Percentiles rank a stretch among this genome's conserved stretches.
These are phyloP conservation scores for Danio aesculapii DNA, from an alignment of 2,797 vertebrate species.

Conservation along the genomic window DNA sequence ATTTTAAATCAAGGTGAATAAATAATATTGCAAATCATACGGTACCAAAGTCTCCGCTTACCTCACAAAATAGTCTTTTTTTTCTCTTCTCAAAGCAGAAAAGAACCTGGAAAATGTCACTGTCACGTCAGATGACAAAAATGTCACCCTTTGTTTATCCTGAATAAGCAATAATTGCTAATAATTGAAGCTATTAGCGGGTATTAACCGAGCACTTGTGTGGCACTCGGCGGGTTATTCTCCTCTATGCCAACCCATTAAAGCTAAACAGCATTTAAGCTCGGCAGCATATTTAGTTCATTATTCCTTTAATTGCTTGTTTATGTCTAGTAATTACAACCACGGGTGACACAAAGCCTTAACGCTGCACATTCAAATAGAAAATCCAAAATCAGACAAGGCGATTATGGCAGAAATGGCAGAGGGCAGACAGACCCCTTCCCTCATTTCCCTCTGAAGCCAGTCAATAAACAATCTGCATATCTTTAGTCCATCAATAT, in stretches of 20 bases:
- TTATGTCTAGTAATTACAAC: slow-evolving; percentile 68
- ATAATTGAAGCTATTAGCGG: slow-evolving; percentile 72
- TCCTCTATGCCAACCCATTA: slow-evolving; percentile 65
- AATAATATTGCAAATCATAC: neutral
- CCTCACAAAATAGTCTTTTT: slow-evolving; percentile 40
- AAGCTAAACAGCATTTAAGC: slow-evolving; percentile 67
- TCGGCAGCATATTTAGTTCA: slow-evolving; percentile 63
- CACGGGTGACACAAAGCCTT: slow-evolving; percentile 57
- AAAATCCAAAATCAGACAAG: slow-evolving; percentile 71
- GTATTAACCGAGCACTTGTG: slow-evolving; percentile 73
- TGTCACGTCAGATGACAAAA: slow-evolving; percentile 70
- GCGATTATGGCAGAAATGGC: slow-evolving; percentile 71
- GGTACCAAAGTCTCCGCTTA: slow-evolving; percentile 10
- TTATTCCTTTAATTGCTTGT: slow-evolving; percentile 72
- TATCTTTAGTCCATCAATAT: slow-evolving; percentile 89
- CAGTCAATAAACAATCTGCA: slow-evolving; percentile 91
- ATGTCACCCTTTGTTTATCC: slow-evolving; percentile 67
- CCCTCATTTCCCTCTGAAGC: slow-evolving; percentile 63
- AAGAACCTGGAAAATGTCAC: slow-evolving; percentile 75
- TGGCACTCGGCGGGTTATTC: slow-evolving; percentile 64
- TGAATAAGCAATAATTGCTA: slow-evolving; percentile 75
- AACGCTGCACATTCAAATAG: slow-evolving; percentile 59
- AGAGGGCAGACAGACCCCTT: slow-evolving; percentile 51
- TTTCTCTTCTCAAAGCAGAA: slow-evolving; percentile 68
- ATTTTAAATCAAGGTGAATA: slow-evolving; percentile 13